phyloP scores from a whole-genome alignment of 2,113 vertebrate species.

The Mionectes macconnelli region DNA sequence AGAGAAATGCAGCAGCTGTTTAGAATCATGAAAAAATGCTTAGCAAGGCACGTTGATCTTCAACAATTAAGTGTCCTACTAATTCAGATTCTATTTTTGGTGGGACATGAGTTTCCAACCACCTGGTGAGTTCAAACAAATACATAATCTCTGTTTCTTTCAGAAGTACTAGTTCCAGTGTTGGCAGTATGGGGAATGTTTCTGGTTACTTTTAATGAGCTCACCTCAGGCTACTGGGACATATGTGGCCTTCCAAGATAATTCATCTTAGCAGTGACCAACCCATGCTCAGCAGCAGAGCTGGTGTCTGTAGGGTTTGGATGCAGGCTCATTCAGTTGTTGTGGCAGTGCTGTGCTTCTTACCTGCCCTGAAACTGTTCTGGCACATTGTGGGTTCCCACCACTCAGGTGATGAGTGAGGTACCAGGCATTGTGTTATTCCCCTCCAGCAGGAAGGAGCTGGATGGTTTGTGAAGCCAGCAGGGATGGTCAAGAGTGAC shows the following conservation, averaged over 20 bases:
- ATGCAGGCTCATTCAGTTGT: neutral
- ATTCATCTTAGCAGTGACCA: neutral
- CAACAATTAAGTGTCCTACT: neutral
- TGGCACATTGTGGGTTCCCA: neutral
- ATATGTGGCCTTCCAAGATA: neutral
- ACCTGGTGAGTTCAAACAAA: neutral
- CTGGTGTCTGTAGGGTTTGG: neutral
- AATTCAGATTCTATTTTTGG: neutral
- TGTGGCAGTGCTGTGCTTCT: neutral
- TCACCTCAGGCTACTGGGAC: neutral
- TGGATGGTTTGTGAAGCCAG: neutral
- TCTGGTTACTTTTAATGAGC: neutral
- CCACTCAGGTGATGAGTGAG: neutral
- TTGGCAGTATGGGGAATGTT: neutral
- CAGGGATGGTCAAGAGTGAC: neutral
- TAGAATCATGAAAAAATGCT: neutral
- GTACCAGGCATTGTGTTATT: accelerated
- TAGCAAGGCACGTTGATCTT: neutral
- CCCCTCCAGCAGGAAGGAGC: neutral
- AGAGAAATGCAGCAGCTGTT: neutral
- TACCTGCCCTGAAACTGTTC: neutral
- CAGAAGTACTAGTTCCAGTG: neutral
- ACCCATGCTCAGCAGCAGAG: neutral
- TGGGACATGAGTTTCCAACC: neutral
- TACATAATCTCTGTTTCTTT: neutral